phyloP scores from a whole-genome alignment of 1,140 invertebrate genomes.

The Drosophila punjabiensis region DNA sequence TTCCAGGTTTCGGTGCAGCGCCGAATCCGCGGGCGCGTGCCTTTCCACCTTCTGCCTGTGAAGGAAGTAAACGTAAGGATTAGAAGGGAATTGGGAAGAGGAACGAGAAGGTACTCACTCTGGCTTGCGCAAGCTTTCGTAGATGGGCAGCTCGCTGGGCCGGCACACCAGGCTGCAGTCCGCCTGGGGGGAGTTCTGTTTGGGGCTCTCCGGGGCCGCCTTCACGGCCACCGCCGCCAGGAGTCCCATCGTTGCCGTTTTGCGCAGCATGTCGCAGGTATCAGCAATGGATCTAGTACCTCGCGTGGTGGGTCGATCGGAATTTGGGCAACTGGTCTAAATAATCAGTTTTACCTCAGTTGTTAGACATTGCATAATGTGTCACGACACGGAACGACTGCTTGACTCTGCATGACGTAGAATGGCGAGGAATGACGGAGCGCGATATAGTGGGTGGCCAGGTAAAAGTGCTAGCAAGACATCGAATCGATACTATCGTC shows the following conservation, averaged over 20 bases:
- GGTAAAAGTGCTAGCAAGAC: neutral
- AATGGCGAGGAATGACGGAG: neutral
- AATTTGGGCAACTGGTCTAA: slow-evolving; percentile 48
- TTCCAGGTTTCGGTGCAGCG: slow-evolving; percentile 60
- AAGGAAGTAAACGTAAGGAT: neutral
- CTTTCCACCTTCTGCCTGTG: slow-evolving; percentile 30
- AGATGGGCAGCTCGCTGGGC: slow-evolving; percentile 77
- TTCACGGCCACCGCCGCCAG: slow-evolving; percentile 65
- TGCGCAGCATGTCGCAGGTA: slow-evolving; percentile 64
- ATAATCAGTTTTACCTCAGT: slow-evolving; percentile 53
- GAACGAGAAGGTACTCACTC: slow-evolving; percentile 18
- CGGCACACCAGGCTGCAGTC: slow-evolving; percentile 58
- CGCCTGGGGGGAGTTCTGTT: neutral
- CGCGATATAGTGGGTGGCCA: slow-evolving; percentile 1
- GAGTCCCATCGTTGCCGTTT: slow-evolving; percentile 57
- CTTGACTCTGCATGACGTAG: slow-evolving; percentile 20
- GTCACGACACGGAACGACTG: slow-evolving; percentile 54
- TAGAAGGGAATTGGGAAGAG: too few relatives aligned
- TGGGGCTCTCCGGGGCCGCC: slow-evolving; percentile 10
- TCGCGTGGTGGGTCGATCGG: slow-evolving; percentile 25
- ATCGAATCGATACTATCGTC: too few relatives aligned
- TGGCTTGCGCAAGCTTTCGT: slow-evolving; percentile 55
- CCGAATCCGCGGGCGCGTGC: slow-evolving; percentile 33
- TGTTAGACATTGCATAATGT: slow-evolving; percentile 73
- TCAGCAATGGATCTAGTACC: slow-evolving; percentile 6